Evolutionary conservation across 2,797 vertebrate species (phyloP).

Genomic region (Tangara arthus): DNA sequence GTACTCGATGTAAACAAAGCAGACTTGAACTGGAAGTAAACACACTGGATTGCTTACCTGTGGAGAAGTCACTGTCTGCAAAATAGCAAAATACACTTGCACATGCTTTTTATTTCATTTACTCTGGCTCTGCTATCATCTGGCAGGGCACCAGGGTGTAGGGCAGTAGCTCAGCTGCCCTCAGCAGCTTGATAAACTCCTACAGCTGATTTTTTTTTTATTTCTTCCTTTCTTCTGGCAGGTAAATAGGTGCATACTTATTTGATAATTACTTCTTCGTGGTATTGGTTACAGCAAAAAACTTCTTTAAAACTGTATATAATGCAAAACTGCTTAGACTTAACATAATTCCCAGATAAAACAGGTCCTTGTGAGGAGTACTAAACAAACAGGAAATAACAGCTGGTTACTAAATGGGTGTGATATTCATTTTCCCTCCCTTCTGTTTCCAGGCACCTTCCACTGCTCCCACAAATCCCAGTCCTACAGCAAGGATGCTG

Average conservation of each 20-base stretch:
- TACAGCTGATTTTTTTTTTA: background rate
- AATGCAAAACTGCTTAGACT: background rate
- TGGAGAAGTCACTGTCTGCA: background rate
- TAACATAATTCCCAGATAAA: background rate
- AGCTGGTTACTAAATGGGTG: background rate
- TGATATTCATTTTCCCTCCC: background rate
- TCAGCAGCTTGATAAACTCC: background rate
- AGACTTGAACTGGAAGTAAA: constrained; percentile 52
- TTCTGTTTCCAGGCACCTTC: background rate
- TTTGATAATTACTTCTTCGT: background rate
- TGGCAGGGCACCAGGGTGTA: background rate
- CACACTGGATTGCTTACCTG: constrained; percentile 41
- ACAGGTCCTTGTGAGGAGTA: background rate
- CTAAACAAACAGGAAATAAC: background rate
- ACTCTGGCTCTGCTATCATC: fast-evolving
- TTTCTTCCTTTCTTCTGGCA: background rate
- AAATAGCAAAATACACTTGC: background rate
- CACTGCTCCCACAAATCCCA: background rate
- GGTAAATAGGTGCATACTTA: background rate
- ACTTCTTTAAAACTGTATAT: background rate
- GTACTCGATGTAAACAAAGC: background rate
- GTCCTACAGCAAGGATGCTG: background rate
- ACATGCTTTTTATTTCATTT: background rate
- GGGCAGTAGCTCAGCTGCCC: background rate
- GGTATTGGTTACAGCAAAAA: background rate